Percentiles rank a stretch among this genome's conserved stretches.
Evolutionary conservation across 2,113 vertebrate species (phyloP).

Genomic region (Donacobius atricapilla): DNA sequence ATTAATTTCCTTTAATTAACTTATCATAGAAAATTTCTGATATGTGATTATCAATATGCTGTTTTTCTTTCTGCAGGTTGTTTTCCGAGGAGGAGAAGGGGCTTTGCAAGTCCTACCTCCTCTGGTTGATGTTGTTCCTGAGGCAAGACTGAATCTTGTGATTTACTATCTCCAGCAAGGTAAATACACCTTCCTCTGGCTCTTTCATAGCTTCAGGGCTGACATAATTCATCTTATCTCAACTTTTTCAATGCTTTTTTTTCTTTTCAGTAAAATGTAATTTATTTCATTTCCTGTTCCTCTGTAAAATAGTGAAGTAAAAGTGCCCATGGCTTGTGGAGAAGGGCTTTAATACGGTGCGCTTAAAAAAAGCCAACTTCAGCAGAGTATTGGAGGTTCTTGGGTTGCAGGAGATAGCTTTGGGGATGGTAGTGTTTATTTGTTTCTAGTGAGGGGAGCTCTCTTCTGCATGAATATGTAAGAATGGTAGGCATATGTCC

Average conservation of each 20-base stretch:
- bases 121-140: slow-evolving; percentile 94
- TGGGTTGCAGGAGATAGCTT: not conserved
- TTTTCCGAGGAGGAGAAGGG: slow-evolving; percentile 93
- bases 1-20: not conserved
- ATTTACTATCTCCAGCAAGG: slow-evolving; percentile 97
- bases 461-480: not conserved
- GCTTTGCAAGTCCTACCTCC: slow-evolving; percentile 92
- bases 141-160: slow-evolving; percentile 94
- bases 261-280: not conserved
- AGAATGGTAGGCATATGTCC: not conserved
- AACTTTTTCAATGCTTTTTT: not conserved
- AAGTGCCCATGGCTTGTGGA: not conserved
- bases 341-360: not conserved
- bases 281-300: not conserved
- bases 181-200: slow-evolving; percentile 45
- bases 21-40: not conserved
- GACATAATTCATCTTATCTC: not conserved
- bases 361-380: not conserved
- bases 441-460: not conserved
- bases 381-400: not conserved
- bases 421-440: not conserved
- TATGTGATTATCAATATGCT: not conserved
- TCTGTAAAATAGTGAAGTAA: not conserved
- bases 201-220: not conserved
- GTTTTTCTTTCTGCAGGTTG: slow-evolving; percentile 80